phyloP scores from a whole-genome alignment of 2,888 invertebrate species.

The Philopedon plagiatum region DNA sequence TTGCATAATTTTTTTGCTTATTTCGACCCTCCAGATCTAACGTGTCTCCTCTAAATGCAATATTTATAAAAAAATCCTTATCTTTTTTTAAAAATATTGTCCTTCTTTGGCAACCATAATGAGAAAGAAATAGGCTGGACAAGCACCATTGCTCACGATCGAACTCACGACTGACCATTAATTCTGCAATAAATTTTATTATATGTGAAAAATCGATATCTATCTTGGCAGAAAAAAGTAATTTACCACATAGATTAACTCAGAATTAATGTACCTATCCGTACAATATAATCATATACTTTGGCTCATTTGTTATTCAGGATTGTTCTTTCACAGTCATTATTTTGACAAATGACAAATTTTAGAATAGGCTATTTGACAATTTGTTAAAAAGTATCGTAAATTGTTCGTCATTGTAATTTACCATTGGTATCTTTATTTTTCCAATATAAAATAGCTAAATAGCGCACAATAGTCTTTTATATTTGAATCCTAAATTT shows the following conservation, averaged over 20 bases:
- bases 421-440: too few species aligned
- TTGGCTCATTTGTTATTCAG: neutral
- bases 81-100: too few species aligned
- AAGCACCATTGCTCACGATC: neutral
- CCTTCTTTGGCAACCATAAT: neutral
- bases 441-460: too few species aligned
- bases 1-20: too few species aligned
- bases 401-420: too few species aligned
- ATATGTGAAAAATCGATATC: neutral
- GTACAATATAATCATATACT: neutral
- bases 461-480: too few species aligned
- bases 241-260: neutral
- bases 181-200: neutral
- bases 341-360: neutral
- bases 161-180: neutral
- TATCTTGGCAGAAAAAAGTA: neutral
- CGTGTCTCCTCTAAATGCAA: too few species aligned
- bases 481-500: too few species aligned
- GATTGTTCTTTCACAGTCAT: neutral
- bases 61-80: too few species aligned
- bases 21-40: too few species aligned
- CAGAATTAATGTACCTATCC: neutral
- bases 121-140: neutral
- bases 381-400: neutral
- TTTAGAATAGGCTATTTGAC: neutral